phyloP scores from a whole-genome alignment of 1,140 invertebrate genomes.

The Pachypsylla venusta region DNA sequence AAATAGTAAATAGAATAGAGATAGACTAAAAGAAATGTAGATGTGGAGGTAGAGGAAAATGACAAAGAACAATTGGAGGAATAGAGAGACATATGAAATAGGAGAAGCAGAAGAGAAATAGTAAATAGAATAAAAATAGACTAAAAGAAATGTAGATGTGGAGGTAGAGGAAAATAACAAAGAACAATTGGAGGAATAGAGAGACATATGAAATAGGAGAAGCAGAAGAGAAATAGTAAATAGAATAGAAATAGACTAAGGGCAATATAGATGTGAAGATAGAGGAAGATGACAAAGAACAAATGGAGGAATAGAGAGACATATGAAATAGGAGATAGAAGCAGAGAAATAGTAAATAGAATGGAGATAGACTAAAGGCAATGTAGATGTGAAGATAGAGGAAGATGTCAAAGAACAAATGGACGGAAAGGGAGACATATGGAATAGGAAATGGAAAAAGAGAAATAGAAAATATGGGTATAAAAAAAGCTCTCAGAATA shows the following conservation, averaged over 20 bases:
- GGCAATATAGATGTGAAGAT: background rate
- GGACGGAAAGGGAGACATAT: background rate
- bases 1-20: background rate
- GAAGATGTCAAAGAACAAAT: background rate
- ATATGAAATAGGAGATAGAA: background rate
- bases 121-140: background rate
- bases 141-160: background rate
- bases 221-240: background rate
- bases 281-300: background rate
- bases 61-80: background rate
- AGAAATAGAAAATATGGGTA: too few species aligned
- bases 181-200: constrained; percentile 1
- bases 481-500: too few species aligned
- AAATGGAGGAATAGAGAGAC: background rate
- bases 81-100: background rate
- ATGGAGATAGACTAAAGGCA: background rate
- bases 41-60: background rate
- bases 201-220: background rate
- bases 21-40: background rate
- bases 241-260: background rate
- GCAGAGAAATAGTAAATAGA: background rate
- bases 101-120: constrained; percentile 4
- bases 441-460: background rate
- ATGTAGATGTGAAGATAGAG: background rate
- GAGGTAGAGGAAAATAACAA: background rate